Conservation (phyloP, 2,797 vertebrate species). For the Lutjanus argentimaculatus region DNA sequence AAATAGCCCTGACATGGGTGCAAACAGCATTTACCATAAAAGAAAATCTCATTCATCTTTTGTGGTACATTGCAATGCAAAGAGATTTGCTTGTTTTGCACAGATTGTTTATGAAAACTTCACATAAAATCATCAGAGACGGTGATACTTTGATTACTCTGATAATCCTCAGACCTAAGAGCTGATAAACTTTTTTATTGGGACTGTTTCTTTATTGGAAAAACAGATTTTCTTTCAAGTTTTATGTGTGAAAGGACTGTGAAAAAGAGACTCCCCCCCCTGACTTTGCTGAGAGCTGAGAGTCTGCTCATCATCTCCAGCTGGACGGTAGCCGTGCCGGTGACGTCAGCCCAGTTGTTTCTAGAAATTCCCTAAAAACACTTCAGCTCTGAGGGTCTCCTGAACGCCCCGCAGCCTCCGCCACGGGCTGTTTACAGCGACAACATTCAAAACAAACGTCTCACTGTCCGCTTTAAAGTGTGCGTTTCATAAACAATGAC, state of each 20-base stretch:
- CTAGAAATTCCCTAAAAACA: conserved; percentile 66
- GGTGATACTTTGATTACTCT: too few relatives aligned
- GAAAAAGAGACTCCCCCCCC: not conserved
- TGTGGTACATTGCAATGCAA: too few relatives aligned
- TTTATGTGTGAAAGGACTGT: not conserved
- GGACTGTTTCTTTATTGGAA: not conserved
- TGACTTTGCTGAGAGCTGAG: not conserved
- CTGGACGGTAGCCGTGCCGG: not conserved
- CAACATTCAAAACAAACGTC: too few relatives aligned
- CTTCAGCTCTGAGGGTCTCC: not conserved
- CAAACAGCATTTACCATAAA: too few relatives aligned
- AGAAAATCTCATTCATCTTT: not conserved
- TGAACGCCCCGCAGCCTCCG: rapidly evolving
- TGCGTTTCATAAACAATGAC: rapidly evolving
- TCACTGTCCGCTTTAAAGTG: not conserved
- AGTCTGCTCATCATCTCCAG: conserved; percentile 35
- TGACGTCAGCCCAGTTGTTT: conserved; percentile 75
- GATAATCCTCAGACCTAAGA: not conserved
- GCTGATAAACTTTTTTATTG: not conserved
- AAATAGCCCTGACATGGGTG: too few relatives aligned
- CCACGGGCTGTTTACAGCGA: not conserved
- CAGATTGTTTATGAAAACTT: not conserved
- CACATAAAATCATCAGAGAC: too few relatives aligned
- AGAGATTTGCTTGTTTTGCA: not conserved
- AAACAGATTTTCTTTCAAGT: not conserved